Percentiles rank a stretch among this genome's conserved stretches.
These are phyloP conservation scores for Toxonevra muliebris DNA, from an alignment of 2,888 invertebrate species.

Conservation along the genomic window DNA sequence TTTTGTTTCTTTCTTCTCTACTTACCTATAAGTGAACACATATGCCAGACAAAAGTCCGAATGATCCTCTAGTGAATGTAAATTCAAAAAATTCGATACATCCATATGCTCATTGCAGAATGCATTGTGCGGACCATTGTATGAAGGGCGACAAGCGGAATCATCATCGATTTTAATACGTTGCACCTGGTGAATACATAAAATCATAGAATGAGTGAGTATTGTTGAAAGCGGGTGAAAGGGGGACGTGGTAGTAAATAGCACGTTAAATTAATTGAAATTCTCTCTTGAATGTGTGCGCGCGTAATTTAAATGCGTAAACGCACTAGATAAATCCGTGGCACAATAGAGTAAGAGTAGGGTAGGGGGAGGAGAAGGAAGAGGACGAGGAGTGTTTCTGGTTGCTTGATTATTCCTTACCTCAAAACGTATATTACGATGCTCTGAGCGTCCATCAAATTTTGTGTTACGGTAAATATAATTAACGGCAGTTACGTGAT, in stretches of 20 bases:
- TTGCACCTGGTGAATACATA: slow-evolving; percentile 52
- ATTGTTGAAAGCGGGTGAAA: slow-evolving; percentile 11
- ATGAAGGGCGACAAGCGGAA: slow-evolving; percentile 73
- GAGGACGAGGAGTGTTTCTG: too few relatives aligned
- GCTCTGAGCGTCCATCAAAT: slow-evolving; percentile 89
- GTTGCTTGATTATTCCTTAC: slow-evolving; percentile 66
- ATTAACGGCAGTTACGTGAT: slow-evolving; percentile 98
- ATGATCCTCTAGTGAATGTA: slow-evolving; percentile 96
- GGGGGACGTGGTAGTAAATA: slow-evolving; percentile 21
- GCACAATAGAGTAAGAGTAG: neutral
- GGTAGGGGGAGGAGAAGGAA: too few relatives aligned
- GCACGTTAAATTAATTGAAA: slow-evolving; percentile 13
- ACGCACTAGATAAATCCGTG: slow-evolving; percentile 16
- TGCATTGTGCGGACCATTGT: slow-evolving; percentile 79
- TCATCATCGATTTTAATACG: slow-evolving; percentile 89
- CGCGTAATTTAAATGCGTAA: slow-evolving; percentile 7
- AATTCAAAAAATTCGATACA: slow-evolving; percentile 97
- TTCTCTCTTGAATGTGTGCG: neutral
- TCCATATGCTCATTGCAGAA: slow-evolving; percentile 98
- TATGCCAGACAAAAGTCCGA: slow-evolving; percentile 99
- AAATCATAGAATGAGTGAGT: too few relatives aligned
- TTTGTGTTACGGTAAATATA: slow-evolving; percentile 95
- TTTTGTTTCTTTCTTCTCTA: slow-evolving; percentile 17
- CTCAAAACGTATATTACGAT: slow-evolving; percentile 96
- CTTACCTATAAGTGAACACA: slow-evolving; percentile 86